phyloP scores from a whole-genome alignment of 1,140 invertebrate species.

The Calliphora vicina region DNA sequence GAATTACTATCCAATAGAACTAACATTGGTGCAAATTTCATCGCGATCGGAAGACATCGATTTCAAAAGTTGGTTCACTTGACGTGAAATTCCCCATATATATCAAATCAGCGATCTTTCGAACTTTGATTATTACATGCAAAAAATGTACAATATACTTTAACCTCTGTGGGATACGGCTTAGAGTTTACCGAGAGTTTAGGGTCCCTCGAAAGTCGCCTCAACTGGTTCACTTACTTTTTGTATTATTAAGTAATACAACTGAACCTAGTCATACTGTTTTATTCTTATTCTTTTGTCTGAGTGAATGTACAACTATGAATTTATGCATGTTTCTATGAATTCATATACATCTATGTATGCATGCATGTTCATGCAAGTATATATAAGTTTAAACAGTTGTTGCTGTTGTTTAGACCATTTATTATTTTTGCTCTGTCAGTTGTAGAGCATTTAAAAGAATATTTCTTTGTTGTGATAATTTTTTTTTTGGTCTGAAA shows the following conservation, averaged over 20 bases:
- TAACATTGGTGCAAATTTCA: too few relatives aligned
- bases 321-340: conserved; percentile 1
- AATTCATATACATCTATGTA: too few relatives aligned
- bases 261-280: background rate
- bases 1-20: too few relatives aligned
- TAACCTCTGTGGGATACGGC: too few relatives aligned
- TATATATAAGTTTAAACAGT: background rate
- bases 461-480: background rate
- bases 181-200: too few relatives aligned
- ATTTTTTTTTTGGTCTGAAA: too few relatives aligned
- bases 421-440: background rate
- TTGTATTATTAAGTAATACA: background rate
- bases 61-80: too few relatives aligned
- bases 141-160: too few relatives aligned
- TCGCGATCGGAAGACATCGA: too few relatives aligned
- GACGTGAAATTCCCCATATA: too few relatives aligned
- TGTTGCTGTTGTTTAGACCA: background rate
- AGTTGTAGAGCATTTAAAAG: background rate
- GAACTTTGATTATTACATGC: too few relatives aligned
- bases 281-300: background rate
- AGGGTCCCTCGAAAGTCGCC: background rate
- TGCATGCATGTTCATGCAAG: background rate
- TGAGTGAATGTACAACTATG: background rate
- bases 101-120: too few relatives aligned
- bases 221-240: background rate